A percentile compares a stretch with the other conserved stretches of the same genome.
phyloP scores from a whole-genome alignment of 2,797 vertebrate species.

The Falco novaeseelandiae region DNA sequence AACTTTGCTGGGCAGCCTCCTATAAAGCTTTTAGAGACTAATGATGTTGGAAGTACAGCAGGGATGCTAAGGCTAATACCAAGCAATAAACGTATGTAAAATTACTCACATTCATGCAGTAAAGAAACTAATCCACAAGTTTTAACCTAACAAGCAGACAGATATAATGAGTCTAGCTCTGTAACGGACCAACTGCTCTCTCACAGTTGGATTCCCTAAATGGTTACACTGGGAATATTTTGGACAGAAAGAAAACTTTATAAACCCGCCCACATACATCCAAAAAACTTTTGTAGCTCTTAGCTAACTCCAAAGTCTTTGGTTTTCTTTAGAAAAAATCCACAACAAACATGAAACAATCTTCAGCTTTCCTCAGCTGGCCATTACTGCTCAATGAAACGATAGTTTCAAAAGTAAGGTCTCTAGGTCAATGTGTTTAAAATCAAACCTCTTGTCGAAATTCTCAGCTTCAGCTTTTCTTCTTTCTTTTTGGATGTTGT shows the following conservation, averaged over 20 bases:
- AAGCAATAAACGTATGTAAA: not conserved
- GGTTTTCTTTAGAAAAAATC: not conserved
- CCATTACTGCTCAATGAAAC: not conserved
- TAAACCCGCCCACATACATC: conserved; percentile 28
- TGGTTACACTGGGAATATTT: conserved; percentile 33
- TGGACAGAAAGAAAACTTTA: conserved; percentile 26
- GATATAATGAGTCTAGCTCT: conserved; percentile 49
- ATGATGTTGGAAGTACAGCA: not conserved
- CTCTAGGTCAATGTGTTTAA: not conserved
- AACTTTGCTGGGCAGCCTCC: not conserved
- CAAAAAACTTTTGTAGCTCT: not conserved
- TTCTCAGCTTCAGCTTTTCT: not conserved
- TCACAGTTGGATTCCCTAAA: conserved; percentile 58
- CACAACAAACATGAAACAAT: not conserved
- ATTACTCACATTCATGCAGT: not conserved
- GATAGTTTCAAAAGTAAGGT: not conserved
- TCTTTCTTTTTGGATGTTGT: not conserved
- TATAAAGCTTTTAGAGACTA: not conserved
- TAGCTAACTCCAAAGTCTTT: not conserved
- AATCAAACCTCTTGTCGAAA: not conserved
- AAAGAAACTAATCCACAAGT: conserved; percentile 61
- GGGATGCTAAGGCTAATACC: not conserved
- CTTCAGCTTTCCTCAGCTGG: conserved; percentile 5
- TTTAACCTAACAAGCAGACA: conserved; percentile 53
- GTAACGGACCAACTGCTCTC: conserved; percentile 54